Conservation (phyloP, 53 echinoderm and acorn worm genomes). For the Mesocentrotus franciscanus region DNA sequence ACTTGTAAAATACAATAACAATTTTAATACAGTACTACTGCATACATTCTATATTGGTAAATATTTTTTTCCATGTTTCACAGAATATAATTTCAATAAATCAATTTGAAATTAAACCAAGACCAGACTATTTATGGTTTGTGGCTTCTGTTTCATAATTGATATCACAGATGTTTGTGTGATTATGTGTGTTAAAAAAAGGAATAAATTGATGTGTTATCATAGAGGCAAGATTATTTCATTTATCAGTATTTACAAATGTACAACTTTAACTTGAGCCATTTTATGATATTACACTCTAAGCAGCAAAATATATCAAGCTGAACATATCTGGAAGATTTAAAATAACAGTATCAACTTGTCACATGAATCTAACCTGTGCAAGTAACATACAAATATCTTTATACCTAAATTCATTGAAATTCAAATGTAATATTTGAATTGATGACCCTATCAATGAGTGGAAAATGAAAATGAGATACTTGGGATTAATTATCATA, state of each 20-base stretch:
- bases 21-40: slow-evolving; percentile 19
- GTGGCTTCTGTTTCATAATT: background rate
- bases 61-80: background rate
- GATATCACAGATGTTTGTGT: background rate
- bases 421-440: too few species aligned
- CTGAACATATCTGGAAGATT: background rate
- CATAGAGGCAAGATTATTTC: slow-evolving; percentile 38
- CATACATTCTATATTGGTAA: slow-evolving; percentile 23
- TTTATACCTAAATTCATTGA: too few species aligned
- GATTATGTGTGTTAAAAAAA: background rate
- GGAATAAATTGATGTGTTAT: background rate
- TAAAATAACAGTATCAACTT: background rate
- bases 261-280: background rate
- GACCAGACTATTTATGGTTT: background rate
- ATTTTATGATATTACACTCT: background rate
- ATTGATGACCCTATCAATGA: too few species aligned
- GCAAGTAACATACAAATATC: background rate
- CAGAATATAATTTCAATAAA: slow-evolving; percentile 6
- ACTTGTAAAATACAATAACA: slow-evolving; percentile 40
- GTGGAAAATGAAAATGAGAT: too few species aligned
- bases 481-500: too few species aligned
- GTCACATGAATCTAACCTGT: background rate
- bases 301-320: slow-evolving; percentile 15
- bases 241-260: slow-evolving; percentile 35
- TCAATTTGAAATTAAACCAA: background rate